Conservation (phyloP, 2,888 invertebrate species). For the Pheosia gnoma region DNA sequence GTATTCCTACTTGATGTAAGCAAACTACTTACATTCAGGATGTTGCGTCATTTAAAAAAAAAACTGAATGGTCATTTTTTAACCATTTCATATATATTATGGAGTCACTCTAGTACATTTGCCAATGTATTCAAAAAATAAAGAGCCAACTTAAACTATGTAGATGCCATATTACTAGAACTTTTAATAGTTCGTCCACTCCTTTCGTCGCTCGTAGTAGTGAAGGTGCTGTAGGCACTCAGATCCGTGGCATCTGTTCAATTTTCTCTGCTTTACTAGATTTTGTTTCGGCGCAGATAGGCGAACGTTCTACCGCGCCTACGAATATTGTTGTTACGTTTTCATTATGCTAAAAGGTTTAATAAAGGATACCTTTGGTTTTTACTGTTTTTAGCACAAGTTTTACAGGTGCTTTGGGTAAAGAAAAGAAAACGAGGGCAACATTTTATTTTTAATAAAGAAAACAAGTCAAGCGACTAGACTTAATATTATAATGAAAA, state of each 20-base stretch:
- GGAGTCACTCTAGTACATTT: no score
- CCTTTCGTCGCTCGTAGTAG: slow-evolving; percentile 49
- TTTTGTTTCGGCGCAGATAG: slow-evolving; percentile 46
- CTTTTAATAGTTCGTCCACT: slow-evolving; percentile 1
- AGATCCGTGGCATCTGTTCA: slow-evolving; percentile 68
- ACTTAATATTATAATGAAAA: no score
- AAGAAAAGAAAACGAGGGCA: background rate
- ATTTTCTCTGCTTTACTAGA: slow-evolving; percentile 54
- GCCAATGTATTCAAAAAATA: no score
- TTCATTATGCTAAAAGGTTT: slow-evolving; percentile 48
- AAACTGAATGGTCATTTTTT: no score
- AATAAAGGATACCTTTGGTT: slow-evolving; percentile 27
- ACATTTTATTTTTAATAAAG: background rate
- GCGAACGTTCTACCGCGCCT: slow-evolving; percentile 31
- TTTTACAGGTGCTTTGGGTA: slow-evolving; percentile 2
- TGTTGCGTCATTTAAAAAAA: no score
- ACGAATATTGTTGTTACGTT: slow-evolving; percentile 39
- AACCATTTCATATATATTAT: no score
- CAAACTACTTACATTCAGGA: no score
- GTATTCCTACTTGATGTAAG: no score
- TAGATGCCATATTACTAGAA: slow-evolving; percentile 16
- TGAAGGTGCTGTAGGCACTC: slow-evolving; percentile 60
- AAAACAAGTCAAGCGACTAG: no score
- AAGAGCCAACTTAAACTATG: background rate
- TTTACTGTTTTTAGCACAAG: slow-evolving; percentile 17